Evolutionary conservation across 2,113 vertebrate species (phyloP).

Genomic region (Oreochromis spilurus): DNA sequence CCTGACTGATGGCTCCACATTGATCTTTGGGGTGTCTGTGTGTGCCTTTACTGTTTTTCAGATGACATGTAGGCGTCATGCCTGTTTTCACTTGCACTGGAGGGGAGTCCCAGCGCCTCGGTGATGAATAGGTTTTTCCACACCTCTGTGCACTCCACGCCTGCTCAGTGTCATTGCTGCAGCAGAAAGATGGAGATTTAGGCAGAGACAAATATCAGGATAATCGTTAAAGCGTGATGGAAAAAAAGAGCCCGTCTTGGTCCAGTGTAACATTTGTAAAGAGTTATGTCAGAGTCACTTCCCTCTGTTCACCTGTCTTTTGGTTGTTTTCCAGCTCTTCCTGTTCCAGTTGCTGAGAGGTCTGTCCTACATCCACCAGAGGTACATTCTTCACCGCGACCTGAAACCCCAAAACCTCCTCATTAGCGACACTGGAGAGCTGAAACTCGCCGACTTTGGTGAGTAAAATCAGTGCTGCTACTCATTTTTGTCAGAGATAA

Average conservation of each 20-base stretch:
- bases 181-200: neutral
- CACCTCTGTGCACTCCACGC: neutral
- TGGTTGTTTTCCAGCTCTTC: slow-evolving; percentile 80
- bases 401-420: slow-evolving; percentile 98
- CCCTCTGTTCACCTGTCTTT: neutral
- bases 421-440: slow-evolving; percentile 93
- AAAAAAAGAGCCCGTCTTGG: neutral
- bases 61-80: neutral
- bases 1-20: neutral
- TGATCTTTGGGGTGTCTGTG: neutral
- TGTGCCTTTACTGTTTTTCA: neutral
- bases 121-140: neutral
- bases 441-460: slow-evolving; percentile 98
- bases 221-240: neutral
- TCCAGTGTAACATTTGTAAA: neutral
- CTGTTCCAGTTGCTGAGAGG: slow-evolving; percentile 95
- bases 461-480: slow-evolving; percentile 33
- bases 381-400: slow-evolving; percentile 95
- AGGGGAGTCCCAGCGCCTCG: neutral
- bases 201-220: neutral
- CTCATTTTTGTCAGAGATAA: neutral
- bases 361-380: slow-evolving; percentile 95
- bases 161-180: neutral
- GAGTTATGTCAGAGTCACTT: neutral
- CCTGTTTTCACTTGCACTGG: neutral